A percentile compares a stretch with the other conserved stretches of the same genome.
Conservation (phyloP, 1,140 invertebrate genomes). For the Daktulosphaira vitifoliae region DNA sequence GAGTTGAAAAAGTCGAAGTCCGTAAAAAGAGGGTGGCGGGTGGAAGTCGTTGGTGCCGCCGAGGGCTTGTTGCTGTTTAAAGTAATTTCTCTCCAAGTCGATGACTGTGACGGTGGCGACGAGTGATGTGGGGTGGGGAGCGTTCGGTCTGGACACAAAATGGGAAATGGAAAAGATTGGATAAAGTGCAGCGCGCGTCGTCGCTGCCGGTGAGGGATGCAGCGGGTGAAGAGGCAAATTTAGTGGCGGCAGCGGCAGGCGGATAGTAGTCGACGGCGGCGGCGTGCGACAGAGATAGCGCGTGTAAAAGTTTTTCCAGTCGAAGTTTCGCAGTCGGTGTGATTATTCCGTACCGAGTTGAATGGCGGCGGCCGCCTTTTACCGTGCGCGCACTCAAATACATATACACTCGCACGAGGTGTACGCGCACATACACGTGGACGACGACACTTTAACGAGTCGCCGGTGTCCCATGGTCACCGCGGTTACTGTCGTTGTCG, state of each 20-base stretch:
- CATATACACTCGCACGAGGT: neutral
- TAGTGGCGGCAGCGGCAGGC: neutral
- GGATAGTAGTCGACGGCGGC: neutral
- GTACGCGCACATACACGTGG: slow-evolving; percentile 12
- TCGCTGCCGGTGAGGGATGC: neutral
- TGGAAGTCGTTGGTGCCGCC: neutral
- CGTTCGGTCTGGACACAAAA: slow-evolving; percentile 32
- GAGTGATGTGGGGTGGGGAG: neutral
- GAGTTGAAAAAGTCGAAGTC: slow-evolving; percentile 18
- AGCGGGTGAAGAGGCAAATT: neutral
- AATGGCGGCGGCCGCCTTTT: slow-evolving; percentile 14
- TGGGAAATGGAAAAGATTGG: slow-evolving; percentile 33
- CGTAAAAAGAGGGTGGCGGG: neutral
- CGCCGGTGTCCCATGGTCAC: neutral
- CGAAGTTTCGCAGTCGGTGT: slow-evolving; percentile 31
- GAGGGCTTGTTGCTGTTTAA: slow-evolving; percentile 21
- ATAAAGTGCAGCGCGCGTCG: slow-evolving; percentile 29
- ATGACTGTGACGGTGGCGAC: neutral
- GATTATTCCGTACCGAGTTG: slow-evolving; percentile 26
- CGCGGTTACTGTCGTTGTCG: too few relatives aligned
- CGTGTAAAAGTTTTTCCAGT: slow-evolving; percentile 32
- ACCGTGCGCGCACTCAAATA: neutral
- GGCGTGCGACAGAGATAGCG: slow-evolving; percentile 31
- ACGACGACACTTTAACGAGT: neutral
- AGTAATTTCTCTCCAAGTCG: slow-evolving; percentile 14